Evolutionary conservation across 2,888 invertebrate species (phyloP).

Genomic region (Podotricha telesiphe): DNA sequence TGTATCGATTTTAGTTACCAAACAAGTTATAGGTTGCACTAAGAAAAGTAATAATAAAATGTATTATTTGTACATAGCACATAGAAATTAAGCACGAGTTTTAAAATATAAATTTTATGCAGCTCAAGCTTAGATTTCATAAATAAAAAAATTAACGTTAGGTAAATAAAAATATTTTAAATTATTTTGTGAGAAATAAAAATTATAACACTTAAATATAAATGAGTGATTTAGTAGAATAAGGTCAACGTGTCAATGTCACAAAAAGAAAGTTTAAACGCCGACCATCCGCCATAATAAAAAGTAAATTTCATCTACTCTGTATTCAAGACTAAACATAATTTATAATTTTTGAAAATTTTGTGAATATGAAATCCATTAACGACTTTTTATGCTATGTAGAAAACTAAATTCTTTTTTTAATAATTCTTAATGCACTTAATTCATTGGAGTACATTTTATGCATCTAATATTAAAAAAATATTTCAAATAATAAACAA

Average conservation of each 20-base stretch:
- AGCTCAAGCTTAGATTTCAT: not conserved
- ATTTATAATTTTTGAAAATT: too few species aligned
- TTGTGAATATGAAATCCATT: too few species aligned
- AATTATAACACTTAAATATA: slow-evolving; percentile 2
- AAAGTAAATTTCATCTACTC: slow-evolving; percentile 24
- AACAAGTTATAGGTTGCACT: too few species aligned
- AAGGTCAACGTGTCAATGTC: slow-evolving; percentile 66
- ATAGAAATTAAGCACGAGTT: not conserved
- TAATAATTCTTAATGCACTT: too few species aligned
- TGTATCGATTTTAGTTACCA: too few species aligned
- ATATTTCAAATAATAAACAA: not conserved
- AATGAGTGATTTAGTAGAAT: slow-evolving; percentile 31
- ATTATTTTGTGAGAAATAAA: slow-evolving; percentile 4
- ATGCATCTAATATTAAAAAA: not conserved
- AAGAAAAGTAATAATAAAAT: not conserved
- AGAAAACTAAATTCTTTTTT: too few species aligned
- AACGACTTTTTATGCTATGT: too few species aligned
- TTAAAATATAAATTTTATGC: slow-evolving; percentile 2
- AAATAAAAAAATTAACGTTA: too few species aligned
- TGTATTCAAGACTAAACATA: not conserved
- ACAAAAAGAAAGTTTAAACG: slow-evolving; percentile 66
- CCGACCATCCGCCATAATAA: slow-evolving; percentile 15
- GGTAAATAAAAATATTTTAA: not conserved
- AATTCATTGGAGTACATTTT: too few species aligned
- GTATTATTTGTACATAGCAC: not conserved